Evolutionary conservation across 64 coral and sea anemone genomes (phyloP).

Genomic region (Montipora cactus): DNA sequence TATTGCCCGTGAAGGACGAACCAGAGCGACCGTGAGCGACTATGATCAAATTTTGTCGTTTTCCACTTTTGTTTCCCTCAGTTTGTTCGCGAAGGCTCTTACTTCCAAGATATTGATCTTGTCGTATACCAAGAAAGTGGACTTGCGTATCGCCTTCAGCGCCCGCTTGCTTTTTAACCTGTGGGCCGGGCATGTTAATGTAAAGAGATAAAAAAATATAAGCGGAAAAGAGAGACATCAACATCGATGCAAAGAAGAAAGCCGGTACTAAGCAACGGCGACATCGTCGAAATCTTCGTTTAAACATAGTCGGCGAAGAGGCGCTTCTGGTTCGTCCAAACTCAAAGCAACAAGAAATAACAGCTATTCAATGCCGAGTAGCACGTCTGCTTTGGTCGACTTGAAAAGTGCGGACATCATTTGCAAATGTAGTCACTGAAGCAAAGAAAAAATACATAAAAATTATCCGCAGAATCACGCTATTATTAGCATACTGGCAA

Average conservation of each 20-base stretch:
- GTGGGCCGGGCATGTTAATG: neutral
- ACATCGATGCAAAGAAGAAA: neutral
- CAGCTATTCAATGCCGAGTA: too few species aligned
- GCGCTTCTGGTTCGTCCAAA: too few species aligned
- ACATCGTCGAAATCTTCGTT: neutral
- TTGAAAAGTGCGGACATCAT: too few species aligned
- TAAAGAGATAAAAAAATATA: neutral
- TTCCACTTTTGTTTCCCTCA: neutral
- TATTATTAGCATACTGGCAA: too few species aligned
- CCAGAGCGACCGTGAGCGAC: conserved; percentile 28
- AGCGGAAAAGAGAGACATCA: neutral
- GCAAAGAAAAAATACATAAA: too few species aligned
- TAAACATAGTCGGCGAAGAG: neutral
- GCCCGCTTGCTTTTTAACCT: neutral
- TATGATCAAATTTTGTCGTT: conserved; percentile 11
- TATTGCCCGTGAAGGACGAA: conserved; percentile 17
- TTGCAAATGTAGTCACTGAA: too few species aligned
- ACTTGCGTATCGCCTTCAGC: neutral
- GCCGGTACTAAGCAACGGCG: neutral
- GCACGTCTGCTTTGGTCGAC: too few species aligned
- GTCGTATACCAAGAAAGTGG: too few species aligned
- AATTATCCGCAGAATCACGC: too few species aligned
- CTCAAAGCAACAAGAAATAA: too few species aligned
- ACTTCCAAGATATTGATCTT: neutral
- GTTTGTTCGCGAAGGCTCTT: too few species aligned